phyloP scores from a whole-genome alignment of 2,888 invertebrate species.

The Fissipunctia ypsillon region DNA sequence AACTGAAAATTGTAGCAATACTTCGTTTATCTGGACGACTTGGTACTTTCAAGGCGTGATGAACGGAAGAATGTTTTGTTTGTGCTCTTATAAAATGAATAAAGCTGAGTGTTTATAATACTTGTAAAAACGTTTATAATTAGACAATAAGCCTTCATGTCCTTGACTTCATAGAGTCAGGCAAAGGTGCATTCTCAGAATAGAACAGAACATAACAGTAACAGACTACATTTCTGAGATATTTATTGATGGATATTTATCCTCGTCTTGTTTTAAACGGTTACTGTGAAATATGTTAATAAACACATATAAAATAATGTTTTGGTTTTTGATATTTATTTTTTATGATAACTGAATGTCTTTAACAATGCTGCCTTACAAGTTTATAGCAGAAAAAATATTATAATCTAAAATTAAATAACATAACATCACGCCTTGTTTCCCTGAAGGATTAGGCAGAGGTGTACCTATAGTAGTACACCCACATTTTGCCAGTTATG shows the following conservation, averaged over 20 bases:
- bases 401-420: too few species aligned
- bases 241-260: too few species aligned
- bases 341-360: neutral
- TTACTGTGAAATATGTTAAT: neutral
- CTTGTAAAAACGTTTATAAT: neutral
- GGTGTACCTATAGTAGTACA: too few species aligned
- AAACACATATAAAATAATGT: neutral
- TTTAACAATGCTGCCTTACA: neutral
- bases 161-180: neutral
- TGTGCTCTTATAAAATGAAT: conserved; percentile 17
- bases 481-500: too few species aligned
- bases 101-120: neutral
- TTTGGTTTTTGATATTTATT: neutral
- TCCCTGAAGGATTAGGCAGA: too few species aligned
- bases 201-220: neutral
- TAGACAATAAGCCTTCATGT: neutral
- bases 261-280: neutral
- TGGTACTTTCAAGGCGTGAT: conserved; percentile 45
- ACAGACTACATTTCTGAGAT: neutral
- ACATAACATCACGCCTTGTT: too few species aligned
- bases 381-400: neutral
- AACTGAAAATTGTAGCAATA: conserved; percentile 61
- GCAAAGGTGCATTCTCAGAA: neutral
- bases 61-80: conserved; percentile 24
- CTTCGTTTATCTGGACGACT: conserved; percentile 57